phyloP scores from a whole-genome alignment of 1,140 invertebrate species.

The Pogonognathellus flavescens region DNA sequence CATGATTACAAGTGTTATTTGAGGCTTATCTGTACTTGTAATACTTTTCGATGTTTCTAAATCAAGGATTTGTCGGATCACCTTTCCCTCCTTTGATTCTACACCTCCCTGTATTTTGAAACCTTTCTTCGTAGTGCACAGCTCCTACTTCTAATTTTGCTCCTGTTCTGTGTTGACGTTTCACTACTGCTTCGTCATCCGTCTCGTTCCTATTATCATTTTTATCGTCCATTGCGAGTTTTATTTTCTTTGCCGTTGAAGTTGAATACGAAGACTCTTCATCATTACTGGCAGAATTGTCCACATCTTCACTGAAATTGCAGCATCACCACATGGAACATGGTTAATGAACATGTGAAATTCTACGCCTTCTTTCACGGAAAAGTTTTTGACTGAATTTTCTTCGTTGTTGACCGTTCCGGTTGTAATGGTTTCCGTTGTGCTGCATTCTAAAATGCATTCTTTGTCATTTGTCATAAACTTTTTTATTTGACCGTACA shows the following conservation, averaged over 20 bases:
- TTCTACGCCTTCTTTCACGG: conserved; percentile 69
- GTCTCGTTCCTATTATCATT: neutral
- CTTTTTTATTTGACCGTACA: conserved; percentile 76
- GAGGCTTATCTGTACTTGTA: too few species aligned
- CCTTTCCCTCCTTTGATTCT: conserved; percentile 94
- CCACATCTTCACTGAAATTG: conserved; percentile 78
- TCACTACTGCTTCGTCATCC: conserved; percentile 9
- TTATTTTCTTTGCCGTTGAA: conserved; percentile 70
- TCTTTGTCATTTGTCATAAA: neutral
- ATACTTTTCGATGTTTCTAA: too few species aligned
- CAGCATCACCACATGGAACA: conserved; percentile 93
- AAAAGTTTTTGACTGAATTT: neutral
- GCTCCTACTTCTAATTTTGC: conserved; percentile 73
- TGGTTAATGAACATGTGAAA: conserved; percentile 92
- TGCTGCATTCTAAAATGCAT: conserved; percentile 15
- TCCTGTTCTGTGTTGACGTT: conserved; percentile 59
- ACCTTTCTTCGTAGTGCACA: conserved; percentile 74
- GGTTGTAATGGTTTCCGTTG: too few species aligned
- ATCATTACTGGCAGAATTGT: conserved; percentile 3
- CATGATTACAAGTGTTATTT: conserved; percentile 70
- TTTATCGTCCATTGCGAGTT: conserved; percentile 70
- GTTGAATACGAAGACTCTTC: neutral
- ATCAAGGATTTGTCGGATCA: conserved; percentile 87
- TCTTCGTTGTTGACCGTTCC: neutral
- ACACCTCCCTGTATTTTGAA: conserved; percentile 81